These are phyloP conservation scores for Erethizon dorsatum DNA, from an alignment of 2,797 vertebrate genomes.

Conservation along the genomic window DNA sequence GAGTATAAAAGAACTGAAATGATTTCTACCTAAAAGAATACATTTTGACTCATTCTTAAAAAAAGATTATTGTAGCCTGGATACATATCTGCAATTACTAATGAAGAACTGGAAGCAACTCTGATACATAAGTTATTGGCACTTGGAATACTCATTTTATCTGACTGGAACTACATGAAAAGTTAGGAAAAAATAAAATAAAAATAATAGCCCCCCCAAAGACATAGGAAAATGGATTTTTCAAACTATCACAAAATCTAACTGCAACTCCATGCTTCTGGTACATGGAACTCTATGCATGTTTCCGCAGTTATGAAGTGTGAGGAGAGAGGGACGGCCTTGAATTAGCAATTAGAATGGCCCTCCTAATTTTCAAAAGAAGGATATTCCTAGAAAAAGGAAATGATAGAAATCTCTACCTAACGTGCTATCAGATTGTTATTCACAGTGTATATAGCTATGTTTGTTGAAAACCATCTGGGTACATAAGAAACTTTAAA, in stretches of 20 bases:
- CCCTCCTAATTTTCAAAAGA: not conserved
- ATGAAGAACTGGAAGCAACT: not conserved
- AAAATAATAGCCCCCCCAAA: not conserved
- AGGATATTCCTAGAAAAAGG: not conserved
- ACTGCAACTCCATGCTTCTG: not conserved
- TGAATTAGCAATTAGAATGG: not conserved
- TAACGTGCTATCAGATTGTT: not conserved
- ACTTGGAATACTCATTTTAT: not conserved
- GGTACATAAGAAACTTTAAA: not conserved
- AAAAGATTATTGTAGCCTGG: not conserved
- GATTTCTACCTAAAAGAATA: not conserved
- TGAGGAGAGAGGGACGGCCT: not conserved
- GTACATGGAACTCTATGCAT: rapidly evolving
- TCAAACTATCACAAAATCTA: not conserved
- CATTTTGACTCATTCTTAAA: not conserved
- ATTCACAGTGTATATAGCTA: not conserved
- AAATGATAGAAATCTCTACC: not conserved
- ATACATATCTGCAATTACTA: not conserved
- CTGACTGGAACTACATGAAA: not conserved
- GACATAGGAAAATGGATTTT: not conserved
- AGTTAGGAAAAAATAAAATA: not conserved
- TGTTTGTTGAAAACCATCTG: not conserved
- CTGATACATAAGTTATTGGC: not conserved
- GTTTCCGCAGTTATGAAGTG: not conserved
- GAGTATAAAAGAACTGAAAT: not conserved